Conservation (phyloP, 1,140 invertebrate genomes). For the Dysdera silvatica region DNA sequence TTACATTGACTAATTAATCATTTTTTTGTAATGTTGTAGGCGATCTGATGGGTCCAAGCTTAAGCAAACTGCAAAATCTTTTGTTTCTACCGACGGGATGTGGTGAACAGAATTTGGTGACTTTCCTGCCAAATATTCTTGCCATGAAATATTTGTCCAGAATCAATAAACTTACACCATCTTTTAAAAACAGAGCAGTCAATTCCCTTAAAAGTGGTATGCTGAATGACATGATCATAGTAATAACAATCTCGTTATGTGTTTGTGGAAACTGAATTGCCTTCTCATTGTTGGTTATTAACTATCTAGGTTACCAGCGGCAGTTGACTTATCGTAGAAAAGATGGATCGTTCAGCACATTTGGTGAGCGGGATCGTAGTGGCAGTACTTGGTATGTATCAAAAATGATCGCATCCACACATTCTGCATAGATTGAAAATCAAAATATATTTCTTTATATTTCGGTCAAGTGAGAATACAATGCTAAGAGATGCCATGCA, state of each 20-base stretch:
- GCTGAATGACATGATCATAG: too few relatives aligned
- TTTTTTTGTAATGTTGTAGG: too few relatives aligned
- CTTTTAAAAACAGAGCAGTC: slow-evolving; percentile 61
- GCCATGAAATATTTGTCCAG: slow-evolving; percentile 64
- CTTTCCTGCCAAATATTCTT: slow-evolving; percentile 82
- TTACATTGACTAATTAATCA: too few relatives aligned
- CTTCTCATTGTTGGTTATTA: not conserved
- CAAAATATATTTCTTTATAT: too few relatives aligned
- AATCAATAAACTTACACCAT: slow-evolving; percentile 53
- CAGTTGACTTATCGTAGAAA: slow-evolving; percentile 78
- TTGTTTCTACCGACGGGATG: slow-evolving; percentile 78
- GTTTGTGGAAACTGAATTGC: not conserved
- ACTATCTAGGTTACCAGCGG: slow-evolving; percentile 69
- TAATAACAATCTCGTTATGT: not conserved
- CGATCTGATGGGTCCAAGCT: slow-evolving; percentile 64
- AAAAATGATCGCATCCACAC: too few relatives aligned
- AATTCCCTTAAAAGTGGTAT: slow-evolving; percentile 61
- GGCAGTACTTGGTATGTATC: slow-evolving; percentile 87
- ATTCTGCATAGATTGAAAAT: too few relatives aligned
- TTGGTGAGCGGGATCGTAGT: slow-evolving; percentile 66
- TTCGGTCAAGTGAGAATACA: too few relatives aligned
- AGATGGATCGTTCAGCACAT: slow-evolving; percentile 93
- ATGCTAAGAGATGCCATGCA: too few relatives aligned
- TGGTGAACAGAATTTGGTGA: slow-evolving; percentile 90
- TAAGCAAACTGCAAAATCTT: slow-evolving; percentile 60